Evolutionary conservation across 2,797 vertebrate species (phyloP).

Genomic region (Alauda arvensis): DNA sequence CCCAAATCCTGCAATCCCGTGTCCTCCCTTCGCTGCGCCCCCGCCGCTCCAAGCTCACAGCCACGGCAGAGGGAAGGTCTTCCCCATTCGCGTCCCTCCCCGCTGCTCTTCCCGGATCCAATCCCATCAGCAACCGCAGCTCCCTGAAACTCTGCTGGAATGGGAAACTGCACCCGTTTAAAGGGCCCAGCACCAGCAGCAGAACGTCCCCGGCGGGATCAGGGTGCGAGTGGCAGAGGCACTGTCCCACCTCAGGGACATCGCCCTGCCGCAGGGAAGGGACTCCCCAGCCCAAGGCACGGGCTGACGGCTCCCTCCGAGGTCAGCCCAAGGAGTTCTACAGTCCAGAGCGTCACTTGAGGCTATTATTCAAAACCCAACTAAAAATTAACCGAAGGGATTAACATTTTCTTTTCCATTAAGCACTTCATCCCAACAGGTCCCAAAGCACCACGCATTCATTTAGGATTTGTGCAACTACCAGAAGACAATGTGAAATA

Average conservation of each 20-base stretch:
- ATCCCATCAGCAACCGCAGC: not conserved
- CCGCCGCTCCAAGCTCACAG: not conserved
- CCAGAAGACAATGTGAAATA: not conserved
- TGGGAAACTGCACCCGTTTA: fast-evolving
- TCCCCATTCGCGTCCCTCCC: not conserved
- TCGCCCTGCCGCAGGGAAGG: not conserved
- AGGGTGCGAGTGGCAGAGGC: not conserved
- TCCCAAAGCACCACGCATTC: not conserved
- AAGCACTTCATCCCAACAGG: not conserved
- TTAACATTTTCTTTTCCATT: not conserved
- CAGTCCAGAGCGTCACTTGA: not conserved
- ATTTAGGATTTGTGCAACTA: not conserved
- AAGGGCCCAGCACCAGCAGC: not conserved
- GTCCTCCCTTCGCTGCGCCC: not conserved
- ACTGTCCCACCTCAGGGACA: fast-evolving
- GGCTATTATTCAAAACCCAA: not conserved
- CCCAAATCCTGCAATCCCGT: not conserved
- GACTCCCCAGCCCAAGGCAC: not conserved
- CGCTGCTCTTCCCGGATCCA: not conserved
- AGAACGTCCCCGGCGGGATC: not conserved
- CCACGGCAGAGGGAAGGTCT: not conserved
- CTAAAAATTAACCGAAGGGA: not conserved
- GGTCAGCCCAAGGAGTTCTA: not conserved
- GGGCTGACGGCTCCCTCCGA: not conserved
- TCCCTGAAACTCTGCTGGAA: not conserved